phyloP scores from a whole-genome alignment of 1,140 invertebrate species.

The Drosophila miranda region DNA sequence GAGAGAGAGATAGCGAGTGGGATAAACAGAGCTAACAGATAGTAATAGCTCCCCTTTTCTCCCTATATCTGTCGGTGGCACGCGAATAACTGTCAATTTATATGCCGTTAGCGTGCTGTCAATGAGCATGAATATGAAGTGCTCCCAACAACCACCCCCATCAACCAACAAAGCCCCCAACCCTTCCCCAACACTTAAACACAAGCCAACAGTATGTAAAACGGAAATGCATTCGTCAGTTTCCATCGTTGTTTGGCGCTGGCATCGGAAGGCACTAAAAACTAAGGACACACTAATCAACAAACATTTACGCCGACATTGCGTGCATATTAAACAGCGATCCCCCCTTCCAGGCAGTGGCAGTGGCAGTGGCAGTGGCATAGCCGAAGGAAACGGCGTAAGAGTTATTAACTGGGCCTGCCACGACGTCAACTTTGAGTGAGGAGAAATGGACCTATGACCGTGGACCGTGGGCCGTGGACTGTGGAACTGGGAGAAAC shows the following conservation, averaged over 20 bases:
- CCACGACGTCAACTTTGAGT: constrained; percentile 44
- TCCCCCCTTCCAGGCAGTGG: not conserved
- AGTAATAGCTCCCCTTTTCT: not conserved
- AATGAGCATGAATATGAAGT: constrained; percentile 77
- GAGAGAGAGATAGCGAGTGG: constrained; percentile 1
- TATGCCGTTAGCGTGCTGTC: constrained; percentile 80
- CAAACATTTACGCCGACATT: constrained; percentile 80
- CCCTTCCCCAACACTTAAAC: not conserved
- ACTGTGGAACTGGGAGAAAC: constrained; percentile 1
- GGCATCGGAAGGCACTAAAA: constrained; percentile 73
- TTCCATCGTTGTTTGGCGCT: constrained; percentile 12
- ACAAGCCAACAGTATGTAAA: constrained; percentile 29
- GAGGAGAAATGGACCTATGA: not conserved
- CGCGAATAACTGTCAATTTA: constrained; percentile 74
- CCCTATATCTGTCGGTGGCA: constrained; percentile 25
- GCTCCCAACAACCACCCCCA: constrained; percentile 23
- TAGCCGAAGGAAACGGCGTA: constrained; percentile 46
- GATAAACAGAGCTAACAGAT: no score
- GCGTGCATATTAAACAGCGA: constrained; percentile 75
- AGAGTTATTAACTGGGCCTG: constrained; percentile 77
- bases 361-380: not conserved
- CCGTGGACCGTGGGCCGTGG: no score
- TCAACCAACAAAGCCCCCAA: not conserved
- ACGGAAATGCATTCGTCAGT: constrained; percentile 65
- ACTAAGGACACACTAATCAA: constrained; percentile 79